These are phyloP conservation scores for Amiota communis DNA, from an alignment of 2,888 invertebrate species.

Conservation along the genomic window DNA sequence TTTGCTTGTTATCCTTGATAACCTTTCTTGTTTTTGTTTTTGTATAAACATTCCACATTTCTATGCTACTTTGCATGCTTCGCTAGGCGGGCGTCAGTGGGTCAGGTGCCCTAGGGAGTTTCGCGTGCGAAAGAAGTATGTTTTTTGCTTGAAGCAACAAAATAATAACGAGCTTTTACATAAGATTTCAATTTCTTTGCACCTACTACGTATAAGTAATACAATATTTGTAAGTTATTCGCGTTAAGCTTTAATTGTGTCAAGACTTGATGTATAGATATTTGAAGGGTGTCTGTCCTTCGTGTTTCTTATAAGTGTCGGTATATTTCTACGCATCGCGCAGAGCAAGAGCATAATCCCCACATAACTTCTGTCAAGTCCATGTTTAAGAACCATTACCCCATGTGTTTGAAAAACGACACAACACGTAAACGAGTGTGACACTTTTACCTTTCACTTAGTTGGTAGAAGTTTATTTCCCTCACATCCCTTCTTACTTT, in stretches of 20 bases:
- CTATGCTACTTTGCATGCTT: constrained; percentile 10
- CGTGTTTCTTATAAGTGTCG: too few relatives aligned
- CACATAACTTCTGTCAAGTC: too few relatives aligned
- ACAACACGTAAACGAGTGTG: background rate
- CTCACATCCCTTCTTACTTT: background rate
- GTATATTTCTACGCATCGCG: too few relatives aligned
- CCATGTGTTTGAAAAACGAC: background rate
- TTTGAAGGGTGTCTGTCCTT: background rate
- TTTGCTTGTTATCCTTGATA: background rate
- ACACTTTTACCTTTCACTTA: background rate
- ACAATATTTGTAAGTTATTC: background rate
- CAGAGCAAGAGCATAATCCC: too few relatives aligned
- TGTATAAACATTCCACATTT: background rate
- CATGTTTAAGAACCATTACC: too few relatives aligned
- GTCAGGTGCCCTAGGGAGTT: constrained; percentile 8
- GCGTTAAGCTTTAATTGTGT: constrained; percentile 1
- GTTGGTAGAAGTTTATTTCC: background rate
- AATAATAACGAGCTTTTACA: constrained; percentile 11
- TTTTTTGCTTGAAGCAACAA: background rate
- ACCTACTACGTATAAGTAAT: too few relatives aligned
- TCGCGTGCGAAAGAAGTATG: too few relatives aligned
- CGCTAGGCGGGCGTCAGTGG: constrained; percentile 14
- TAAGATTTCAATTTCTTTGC: constrained; percentile 14
- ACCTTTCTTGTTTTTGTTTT: background rate
- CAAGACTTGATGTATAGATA: background rate